Evolutionary conservation across 2,888 invertebrate species (phyloP).

Genomic region (Phymatocera aterrima): DNA sequence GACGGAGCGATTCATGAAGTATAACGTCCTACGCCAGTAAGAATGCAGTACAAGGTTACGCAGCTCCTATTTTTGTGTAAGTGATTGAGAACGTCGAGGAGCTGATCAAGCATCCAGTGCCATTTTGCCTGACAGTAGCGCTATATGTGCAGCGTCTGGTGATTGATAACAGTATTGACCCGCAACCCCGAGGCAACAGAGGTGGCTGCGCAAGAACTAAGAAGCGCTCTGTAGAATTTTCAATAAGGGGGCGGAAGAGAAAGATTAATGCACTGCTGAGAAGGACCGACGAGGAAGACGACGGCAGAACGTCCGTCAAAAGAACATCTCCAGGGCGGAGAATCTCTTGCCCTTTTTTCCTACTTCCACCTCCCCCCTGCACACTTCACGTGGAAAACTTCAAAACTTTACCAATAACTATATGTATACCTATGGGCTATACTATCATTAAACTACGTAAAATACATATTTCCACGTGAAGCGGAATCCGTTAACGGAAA

Average conservation of each 20-base stretch:
- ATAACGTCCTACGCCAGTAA: background rate
- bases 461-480: too few species aligned
- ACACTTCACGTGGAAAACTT: background rate
- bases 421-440: background rate
- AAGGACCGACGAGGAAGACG: constrained; percentile 68
- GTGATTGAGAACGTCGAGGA: constrained; percentile 32
- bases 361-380: background rate
- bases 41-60: background rate
- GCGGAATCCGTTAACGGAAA: too few species aligned
- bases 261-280: constrained; percentile 70
- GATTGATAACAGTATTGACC: constrained; percentile 44
- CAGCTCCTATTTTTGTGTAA: background rate
- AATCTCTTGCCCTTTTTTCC: constrained; percentile 14
- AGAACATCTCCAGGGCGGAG: constrained; percentile 65
- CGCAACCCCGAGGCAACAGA: constrained; percentile 42
- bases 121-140: constrained; percentile 49
- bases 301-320: constrained; percentile 64
- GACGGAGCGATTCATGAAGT: background rate
- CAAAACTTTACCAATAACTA: background rate
- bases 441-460: too few species aligned
- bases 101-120: constrained; percentile 42
- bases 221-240: constrained; percentile 69
- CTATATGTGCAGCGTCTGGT: constrained; percentile 52
- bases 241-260: constrained; percentile 68
- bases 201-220: constrained; percentile 55